These are phyloP conservation scores for Urocitellus parryii DNA, from an alignment of 2,113 vertebrate genomes.

Conservation along the genomic window DNA sequence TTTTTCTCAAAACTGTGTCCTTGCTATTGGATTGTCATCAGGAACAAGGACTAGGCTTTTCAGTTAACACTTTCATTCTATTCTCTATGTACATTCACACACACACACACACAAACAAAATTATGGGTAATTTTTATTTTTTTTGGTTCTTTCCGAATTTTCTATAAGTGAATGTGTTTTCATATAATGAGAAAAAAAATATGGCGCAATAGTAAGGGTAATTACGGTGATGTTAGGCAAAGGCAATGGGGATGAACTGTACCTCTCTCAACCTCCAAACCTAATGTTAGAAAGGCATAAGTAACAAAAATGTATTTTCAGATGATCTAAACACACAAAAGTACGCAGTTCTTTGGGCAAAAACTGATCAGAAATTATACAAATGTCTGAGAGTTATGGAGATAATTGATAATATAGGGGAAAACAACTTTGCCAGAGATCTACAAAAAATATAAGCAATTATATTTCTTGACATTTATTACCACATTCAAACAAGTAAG, in stretches of 20 bases:
- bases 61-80: background rate
- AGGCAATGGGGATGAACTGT: background rate
- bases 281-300: background rate
- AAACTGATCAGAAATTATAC: conserved; percentile 12
- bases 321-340: background rate
- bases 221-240: background rate
- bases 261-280: background rate
- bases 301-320: background rate
- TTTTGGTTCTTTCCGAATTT: background rate
- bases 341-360: background rate
- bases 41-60: no score
- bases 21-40: no score
- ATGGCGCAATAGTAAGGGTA: background rate
- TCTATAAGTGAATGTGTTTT: conserved; percentile 1
- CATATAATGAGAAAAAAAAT: background rate
- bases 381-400: background rate
- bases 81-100: background rate
- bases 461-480: background rate
- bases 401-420: background rate
- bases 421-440: background rate
- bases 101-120: background rate
- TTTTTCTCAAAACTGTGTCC: no score
- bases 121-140: background rate
- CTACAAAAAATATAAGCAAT: conserved; percentile 22
- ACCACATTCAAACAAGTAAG: background rate